Evolutionary conservation across 2,797 vertebrate species (phyloP).

Genomic region (Sus cebifrons): DNA sequence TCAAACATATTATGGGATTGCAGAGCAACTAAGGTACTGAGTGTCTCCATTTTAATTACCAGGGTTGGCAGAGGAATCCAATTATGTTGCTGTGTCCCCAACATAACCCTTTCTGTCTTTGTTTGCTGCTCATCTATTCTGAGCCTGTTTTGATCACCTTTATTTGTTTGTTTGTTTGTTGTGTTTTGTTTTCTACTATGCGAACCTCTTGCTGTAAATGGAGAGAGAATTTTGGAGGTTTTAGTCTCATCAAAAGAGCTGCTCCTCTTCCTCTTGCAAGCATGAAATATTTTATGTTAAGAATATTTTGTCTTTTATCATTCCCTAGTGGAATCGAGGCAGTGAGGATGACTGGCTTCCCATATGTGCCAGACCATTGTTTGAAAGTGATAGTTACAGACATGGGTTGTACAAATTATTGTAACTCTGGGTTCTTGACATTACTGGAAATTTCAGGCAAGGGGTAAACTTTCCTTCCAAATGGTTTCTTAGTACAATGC

Average conservation of each 20-base stretch:
- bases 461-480: background rate
- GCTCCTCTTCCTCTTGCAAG: background rate
- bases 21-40: constrained; percentile 70
- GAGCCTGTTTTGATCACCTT: constrained; percentile 79
- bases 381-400: background rate
- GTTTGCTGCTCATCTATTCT: constrained; percentile 65
- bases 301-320: constrained; percentile 58
- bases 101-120: constrained; percentile 72
- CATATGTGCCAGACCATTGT: constrained; percentile 48
- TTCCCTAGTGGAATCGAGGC: constrained; percentile 54
- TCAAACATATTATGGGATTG: constrained; percentile 78
- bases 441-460: constrained; percentile 10
- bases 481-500: background rate
- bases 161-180: constrained; percentile 67
- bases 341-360: constrained; percentile 22
- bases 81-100: constrained; percentile 69
- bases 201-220: constrained; percentile 48
- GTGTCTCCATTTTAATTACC: constrained; percentile 81
- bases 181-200: constrained; percentile 25
- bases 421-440: background rate
- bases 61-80: constrained; percentile 75
- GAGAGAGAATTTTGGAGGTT: constrained; percentile 15
- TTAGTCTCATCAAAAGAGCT: constrained; percentile 56
- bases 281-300: constrained; percentile 21
- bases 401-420: background rate